Base-by-base conservation (phyloP, 1,140 invertebrate genomes). In the Drosophila suzukii region DNA sequence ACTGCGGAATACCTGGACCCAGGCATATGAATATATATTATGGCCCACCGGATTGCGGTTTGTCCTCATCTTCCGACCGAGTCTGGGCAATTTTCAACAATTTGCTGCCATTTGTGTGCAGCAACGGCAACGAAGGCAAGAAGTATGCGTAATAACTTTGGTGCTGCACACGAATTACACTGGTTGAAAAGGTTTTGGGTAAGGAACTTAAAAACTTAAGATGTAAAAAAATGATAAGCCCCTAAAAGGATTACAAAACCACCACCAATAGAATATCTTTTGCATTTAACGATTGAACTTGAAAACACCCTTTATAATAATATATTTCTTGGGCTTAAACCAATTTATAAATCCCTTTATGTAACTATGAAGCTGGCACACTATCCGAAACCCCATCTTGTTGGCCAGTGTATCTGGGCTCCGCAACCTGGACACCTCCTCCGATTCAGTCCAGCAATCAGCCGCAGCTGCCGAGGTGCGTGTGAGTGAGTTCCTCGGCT, bases 111-210 rank as follows among this genome's bases (percentile, higher is more conserved):
- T 67, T 67, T 67, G 61, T 49, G 63, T 50, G 43, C 27, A 58
- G 30, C 41, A 30, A 34, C 32, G 38, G 32, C 54, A 66, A 17
- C 46, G 12, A 24, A 6, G 34, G 41, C 57, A 51, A 66, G 65
- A 66, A 68, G 74, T 77, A 77, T 77, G 74, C 74, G 74, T 78
- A 78, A 77, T 77, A 77, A 70, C 63, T 76, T 76, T 67, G 54
- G 49, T 49, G 54, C 49, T 57, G 59, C 61, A 27, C 60, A 62
- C 27, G 38, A 70, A 17, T 41, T 55, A 75, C 72, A 74, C 73
- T 76, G 15, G 13, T 5, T 3, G 12, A 36, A 30, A 53, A 53
- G 11, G 3, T 13, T 27, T 24, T 11, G 1, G 8, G 2, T 1
- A 6, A 6, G 17, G 2, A 6, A 39, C 2, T 11, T 11, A 11